Conservation (phyloP, 2,888 invertebrate genomes). For the Malthinus flaveolus region DNA sequence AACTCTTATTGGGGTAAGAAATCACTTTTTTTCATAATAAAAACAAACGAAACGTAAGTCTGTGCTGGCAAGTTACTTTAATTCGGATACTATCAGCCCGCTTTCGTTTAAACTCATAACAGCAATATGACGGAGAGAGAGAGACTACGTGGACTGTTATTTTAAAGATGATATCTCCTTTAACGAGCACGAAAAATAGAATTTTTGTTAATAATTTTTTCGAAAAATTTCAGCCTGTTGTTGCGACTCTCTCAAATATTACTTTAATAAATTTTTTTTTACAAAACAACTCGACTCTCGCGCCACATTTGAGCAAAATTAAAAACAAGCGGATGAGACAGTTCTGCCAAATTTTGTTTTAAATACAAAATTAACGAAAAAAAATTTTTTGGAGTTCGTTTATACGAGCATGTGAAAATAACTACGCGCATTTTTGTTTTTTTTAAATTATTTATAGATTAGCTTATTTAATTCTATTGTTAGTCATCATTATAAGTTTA, state of each 20-base stretch:
- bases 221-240: background rate
- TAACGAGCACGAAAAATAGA: slow-evolving; percentile 33
- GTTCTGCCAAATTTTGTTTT: too few relatives aligned
- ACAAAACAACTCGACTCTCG: too few relatives aligned
- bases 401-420: too few relatives aligned
- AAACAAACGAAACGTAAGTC: slow-evolving; percentile 16
- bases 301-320: too few relatives aligned
- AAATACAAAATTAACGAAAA: too few relatives aligned
- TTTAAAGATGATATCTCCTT: slow-evolving; percentile 48
- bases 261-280: too few relatives aligned
- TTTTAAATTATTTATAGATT: too few relatives aligned
- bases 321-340: too few relatives aligned
- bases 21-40: background rate
- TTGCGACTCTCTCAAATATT: background rate
- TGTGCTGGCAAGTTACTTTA: slow-evolving; percentile 4
- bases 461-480: too few relatives aligned
- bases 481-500: too few relatives aligned
- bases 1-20: background rate
- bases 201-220: slow-evolving; percentile 23
- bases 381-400: too few relatives aligned
- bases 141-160: slow-evolving; percentile 46
- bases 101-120: slow-evolving; percentile 39
- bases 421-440: too few relatives aligned
- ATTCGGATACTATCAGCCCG: slow-evolving; percentile 34
- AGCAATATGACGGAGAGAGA: slow-evolving; percentile 41